These are phyloP conservation scores for Pempheris klunzingeri DNA, from an alignment of 2,797 vertebrate species.

Conservation along the genomic window DNA sequence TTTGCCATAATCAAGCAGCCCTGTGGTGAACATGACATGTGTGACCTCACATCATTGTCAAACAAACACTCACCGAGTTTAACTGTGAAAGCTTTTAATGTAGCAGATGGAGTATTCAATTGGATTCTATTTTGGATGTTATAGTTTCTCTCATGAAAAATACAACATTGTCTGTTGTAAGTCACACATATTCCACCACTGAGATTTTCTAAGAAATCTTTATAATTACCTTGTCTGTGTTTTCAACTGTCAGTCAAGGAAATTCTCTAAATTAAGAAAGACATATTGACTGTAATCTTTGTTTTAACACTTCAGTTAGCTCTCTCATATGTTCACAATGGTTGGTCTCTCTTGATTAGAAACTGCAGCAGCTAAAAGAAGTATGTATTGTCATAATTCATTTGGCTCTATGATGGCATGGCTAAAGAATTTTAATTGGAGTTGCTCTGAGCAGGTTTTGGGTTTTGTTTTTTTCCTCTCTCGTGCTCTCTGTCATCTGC, in stretches of 20 bases:
- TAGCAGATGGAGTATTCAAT: not conserved
- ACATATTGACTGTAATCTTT: constrained; percentile 32
- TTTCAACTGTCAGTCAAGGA: constrained; percentile 23
- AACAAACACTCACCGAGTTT: not conserved
- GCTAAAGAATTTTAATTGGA: constrained; percentile 86
- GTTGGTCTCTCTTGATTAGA: constrained; percentile 52
- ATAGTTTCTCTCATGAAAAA: not conserved
- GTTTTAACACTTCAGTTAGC: constrained; percentile 44
- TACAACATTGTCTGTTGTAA: constrained; percentile 1
- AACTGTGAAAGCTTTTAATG: not conserved
- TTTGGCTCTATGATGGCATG: constrained; percentile 73
- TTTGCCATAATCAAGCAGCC: too few species aligned
- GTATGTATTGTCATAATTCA: constrained; percentile 71
- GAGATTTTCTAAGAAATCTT: constrained; percentile 9
- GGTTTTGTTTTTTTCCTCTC: constrained; percentile 33
- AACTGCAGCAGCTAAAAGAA: constrained; percentile 58
- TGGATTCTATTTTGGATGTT: not conserved
- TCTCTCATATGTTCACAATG: constrained; percentile 45
- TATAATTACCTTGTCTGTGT: constrained; percentile 25
- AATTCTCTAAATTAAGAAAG: constrained; percentile 20
- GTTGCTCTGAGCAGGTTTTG: constrained; percentile 74
- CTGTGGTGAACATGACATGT: not conserved
- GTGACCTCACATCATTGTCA: constrained; percentile 9
- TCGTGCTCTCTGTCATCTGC: constrained; percentile 76
- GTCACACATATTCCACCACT: constrained; percentile 11